A percentile compares a stretch with the other conserved stretches of the same genome.
Conservation (phyloP, 2,888 invertebrate species). For the Tiliacea aurago region DNA sequence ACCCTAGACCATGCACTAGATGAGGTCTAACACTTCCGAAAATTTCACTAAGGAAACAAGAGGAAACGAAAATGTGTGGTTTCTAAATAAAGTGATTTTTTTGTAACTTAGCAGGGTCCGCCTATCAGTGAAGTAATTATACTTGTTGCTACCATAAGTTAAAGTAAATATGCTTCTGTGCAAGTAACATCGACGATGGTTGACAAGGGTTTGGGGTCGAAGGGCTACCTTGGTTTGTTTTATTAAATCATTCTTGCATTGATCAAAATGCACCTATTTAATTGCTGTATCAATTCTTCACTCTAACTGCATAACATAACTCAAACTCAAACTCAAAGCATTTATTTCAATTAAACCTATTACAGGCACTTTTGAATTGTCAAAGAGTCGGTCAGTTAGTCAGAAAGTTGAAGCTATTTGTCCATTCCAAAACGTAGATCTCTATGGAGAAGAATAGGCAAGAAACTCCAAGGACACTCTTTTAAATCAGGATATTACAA, state of each 20-base stretch:
- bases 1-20: background rate
- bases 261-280: background rate
- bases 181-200: background rate
- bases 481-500: too few species aligned
- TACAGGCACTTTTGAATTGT: too few species aligned
- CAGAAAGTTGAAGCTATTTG: too few species aligned
- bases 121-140: constrained; percentile 11
- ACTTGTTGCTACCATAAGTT: background rate
- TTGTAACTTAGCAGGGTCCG: constrained; percentile 10
- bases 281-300: background rate
- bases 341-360: too few species aligned
- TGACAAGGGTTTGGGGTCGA: background rate
- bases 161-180: background rate
- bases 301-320: background rate
- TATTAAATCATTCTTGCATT: background rate
- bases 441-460: too few species aligned
- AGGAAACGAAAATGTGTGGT: constrained; percentile 17
- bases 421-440: too few species aligned
- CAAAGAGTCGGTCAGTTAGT: too few species aligned
- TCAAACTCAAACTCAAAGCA: too few species aligned
- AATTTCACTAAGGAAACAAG: constrained; percentile 24
- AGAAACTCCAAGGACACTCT: too few species aligned
- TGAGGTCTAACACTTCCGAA: background rate
- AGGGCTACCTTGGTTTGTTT: background rate
- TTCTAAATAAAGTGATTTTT: constrained; percentile 27